phyloP scores from a whole-genome alignment of 1,140 invertebrate genomes.

The Ceratina japonica region DNA sequence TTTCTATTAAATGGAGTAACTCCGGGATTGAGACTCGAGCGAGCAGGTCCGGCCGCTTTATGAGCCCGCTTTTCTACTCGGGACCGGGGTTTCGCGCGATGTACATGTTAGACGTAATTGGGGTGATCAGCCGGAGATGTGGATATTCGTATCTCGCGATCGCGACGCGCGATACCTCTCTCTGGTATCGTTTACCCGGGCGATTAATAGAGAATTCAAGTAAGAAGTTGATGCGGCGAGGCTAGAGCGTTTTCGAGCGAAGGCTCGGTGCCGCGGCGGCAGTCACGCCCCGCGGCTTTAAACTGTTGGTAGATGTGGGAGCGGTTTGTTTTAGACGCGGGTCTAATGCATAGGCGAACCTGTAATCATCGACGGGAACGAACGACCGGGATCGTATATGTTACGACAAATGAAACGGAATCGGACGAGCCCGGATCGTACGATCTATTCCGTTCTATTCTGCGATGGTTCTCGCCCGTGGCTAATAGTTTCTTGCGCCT shows the following conservation, averaged over 20 bases:
- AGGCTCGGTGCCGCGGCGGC: slow-evolving; percentile 37
- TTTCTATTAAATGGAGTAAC: slow-evolving; percentile 16
- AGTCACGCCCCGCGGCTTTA: slow-evolving; percentile 66
- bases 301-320: slow-evolving; percentile 65
- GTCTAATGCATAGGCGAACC: slow-evolving; percentile 65
- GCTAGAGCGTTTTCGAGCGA: slow-evolving; percentile 18
- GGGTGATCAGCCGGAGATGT: not conserved
- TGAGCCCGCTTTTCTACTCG: not conserved
- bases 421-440: slow-evolving; percentile 30
- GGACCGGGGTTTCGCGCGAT: not conserved
- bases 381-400: slow-evolving; percentile 62
- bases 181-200: slow-evolving; percentile 9
- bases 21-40: not conserved
- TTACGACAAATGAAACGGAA: slow-evolving; percentile 61
- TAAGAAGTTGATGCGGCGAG: too few relatives aligned
- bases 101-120: not conserved
- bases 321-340: slow-evolving; percentile 69
- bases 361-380: slow-evolving; percentile 60
- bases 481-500: slow-evolving; percentile 33
- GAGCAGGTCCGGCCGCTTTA: not conserved
- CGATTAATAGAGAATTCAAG: slow-evolving; percentile 42
- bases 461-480: slow-evolving; percentile 24
- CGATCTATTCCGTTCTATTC: not conserved
- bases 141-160: slow-evolving; percentile 4
- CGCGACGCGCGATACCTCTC: slow-evolving; percentile 30